Evolutionary conservation across 2,113 vertebrate genomes (phyloP).

Genomic region (Talpa occidentalis): DNA sequence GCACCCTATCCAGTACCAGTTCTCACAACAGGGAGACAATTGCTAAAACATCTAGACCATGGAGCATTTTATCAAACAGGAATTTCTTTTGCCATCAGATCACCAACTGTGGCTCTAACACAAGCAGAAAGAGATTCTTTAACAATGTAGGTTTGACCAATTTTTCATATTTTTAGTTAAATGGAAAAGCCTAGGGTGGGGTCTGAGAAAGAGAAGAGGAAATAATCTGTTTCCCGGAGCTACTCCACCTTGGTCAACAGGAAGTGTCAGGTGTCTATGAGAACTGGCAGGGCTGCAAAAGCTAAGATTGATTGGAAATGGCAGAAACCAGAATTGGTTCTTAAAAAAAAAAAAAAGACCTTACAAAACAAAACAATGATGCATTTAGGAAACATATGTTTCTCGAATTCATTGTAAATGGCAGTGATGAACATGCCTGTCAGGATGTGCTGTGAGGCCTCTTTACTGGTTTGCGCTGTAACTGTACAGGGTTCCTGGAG

Average conservation of each 20-base stretch:
- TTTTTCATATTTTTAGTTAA: slow-evolving; percentile 17
- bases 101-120: background rate
- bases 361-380: background rate
- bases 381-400: background rate
- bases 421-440: background rate
- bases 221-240: slow-evolving; percentile 9
- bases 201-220: background rate
- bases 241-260: background rate
- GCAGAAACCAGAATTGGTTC: background rate
- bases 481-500: background rate
- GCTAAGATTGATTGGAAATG: background rate
- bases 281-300: background rate
- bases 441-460: background rate
- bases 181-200: background rate
- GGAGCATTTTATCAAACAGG: background rate
- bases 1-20: background rate
- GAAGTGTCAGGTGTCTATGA: background rate
- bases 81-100: slow-evolving; percentile 8
- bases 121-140: background rate
- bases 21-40: background rate
- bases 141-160: background rate
- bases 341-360: background rate
- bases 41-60: background rate
- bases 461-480: background rate
- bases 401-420: background rate